Percentiles rank a stretch among this genome's conserved stretches.
Conservation (phyloP, 2,888 invertebrate species). For the Stratiomys singularior region DNA sequence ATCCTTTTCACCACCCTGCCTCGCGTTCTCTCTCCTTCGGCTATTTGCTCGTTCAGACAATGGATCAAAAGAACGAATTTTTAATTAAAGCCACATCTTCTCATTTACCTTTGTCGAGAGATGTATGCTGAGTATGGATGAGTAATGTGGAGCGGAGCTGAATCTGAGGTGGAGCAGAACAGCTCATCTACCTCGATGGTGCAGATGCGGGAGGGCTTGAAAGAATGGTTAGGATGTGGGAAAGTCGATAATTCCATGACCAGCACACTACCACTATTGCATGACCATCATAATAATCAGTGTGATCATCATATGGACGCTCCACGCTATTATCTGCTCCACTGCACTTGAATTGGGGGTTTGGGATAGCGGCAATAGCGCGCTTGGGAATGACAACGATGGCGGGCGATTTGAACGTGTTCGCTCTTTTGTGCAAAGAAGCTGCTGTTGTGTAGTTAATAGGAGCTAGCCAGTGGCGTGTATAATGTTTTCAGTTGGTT, state of each 20-base stretch:
- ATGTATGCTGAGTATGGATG: not conserved
- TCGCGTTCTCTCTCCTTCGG: not conserved
- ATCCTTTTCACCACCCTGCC: not conserved
- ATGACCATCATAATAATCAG: conserved; percentile 18
- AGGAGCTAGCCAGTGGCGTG: not conserved
- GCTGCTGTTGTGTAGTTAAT: conserved; percentile 13
- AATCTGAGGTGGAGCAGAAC: no score
- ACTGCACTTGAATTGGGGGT: conserved; percentile 32
- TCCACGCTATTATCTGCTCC: conserved; percentile 31
- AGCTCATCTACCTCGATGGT: not conserved
- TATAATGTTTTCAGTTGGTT: not conserved
- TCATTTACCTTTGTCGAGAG: conserved; percentile 26
- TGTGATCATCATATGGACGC: conserved; percentile 27
- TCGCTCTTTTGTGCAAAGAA: conserved; percentile 9
- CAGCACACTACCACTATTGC: conserved; percentile 6
- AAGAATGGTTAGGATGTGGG: not conserved
- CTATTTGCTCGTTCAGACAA: conserved; percentile 36
- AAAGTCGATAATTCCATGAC: conserved; percentile 21
- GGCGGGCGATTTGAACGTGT: not conserved
- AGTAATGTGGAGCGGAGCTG: no score
- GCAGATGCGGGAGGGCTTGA: conserved; percentile 1
- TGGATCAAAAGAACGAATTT: conserved; percentile 42
- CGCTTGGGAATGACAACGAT: no score
- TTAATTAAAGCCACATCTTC: conserved; percentile 39
- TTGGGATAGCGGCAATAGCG: no score